These are phyloP conservation scores for Athrips mouffetella DNA, from an alignment of 2,888 invertebrate species.

Conservation along the genomic window DNA sequence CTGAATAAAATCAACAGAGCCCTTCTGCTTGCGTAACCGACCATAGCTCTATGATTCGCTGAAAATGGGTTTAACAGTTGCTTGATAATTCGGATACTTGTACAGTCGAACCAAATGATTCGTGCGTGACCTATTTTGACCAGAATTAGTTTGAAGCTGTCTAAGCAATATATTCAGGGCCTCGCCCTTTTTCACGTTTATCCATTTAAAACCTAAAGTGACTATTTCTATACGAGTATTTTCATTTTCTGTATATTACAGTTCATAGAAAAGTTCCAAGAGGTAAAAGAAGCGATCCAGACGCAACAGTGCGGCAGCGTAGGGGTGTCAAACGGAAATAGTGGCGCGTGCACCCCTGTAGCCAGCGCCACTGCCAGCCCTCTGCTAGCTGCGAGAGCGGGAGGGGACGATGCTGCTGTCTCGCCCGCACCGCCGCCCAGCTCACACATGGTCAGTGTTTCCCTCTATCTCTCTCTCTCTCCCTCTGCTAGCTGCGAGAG, in stretches of 20 bases:
- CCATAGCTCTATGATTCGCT: too few species aligned
- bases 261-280: constrained; percentile 99
- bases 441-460: background rate
- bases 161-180: too few species aligned
- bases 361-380: constrained; percentile 94
- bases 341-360: constrained; percentile 88
- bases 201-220: background rate
- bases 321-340: constrained; percentile 63
- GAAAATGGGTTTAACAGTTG: too few species aligned
- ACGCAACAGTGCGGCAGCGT: constrained; percentile 55
- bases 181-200: too few species aligned
- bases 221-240: background rate
- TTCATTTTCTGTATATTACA: constrained; percentile 47
- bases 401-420: constrained; percentile 57
- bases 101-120: too few species aligned
- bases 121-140: too few species aligned
- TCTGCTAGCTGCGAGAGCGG: constrained; percentile 79
- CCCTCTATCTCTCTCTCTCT: background rate
- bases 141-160: too few species aligned
- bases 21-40: too few species aligned
- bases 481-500: background rate
- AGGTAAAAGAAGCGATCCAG: constrained; percentile 96
- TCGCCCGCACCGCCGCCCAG: constrained; percentile 14
- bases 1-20: too few species aligned
- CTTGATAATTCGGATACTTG: too few species aligned